Evolutionary conservation across 2,797 vertebrate species (phyloP), one percentile per base, ranked within the genome.

Genomic region (Poeciliopsis gracilis): DNA sequence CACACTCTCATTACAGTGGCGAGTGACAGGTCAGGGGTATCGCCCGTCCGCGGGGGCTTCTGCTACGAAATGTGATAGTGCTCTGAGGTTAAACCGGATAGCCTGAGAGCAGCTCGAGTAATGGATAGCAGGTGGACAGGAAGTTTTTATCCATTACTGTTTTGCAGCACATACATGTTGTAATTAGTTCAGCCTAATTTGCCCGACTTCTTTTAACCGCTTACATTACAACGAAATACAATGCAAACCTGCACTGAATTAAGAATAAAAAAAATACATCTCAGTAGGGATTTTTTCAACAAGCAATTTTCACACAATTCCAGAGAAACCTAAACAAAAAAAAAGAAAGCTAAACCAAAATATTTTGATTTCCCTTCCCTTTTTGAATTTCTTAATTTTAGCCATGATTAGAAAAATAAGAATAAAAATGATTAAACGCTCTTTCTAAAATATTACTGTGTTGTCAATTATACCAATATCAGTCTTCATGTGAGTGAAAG

Each of bases 11-110:
- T 78, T 86, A 86, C 77, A 70, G 77, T 84, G 89, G 84, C 77
- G 84, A 92, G 91, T 89, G 92, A 88, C 88, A 75, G 93, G 87
- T 90, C 91, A 90, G 84, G 63, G 89, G 88, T 90, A 91, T 92
- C 89, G 87, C 89, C 90, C 87, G 78, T 88, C 84, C 77, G 33
- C 83, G n/a, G 80, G 36, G 84, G 84, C 80, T 77, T 81, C 79
- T 51, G 86, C 76, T 80, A 83, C 79, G 87, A 86, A 90, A 90
- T 36, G 85, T 43, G 80, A 91, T 82, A 80, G 73, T 51, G 36
- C 73, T 81, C 70, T 7, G 79, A 83, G 46, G 71, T 77, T 81
- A 86, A 90, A 84, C 67, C 80, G 75, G 57, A 82, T 53, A 74
- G 75, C 76, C 81, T 11, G 43, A 51, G 70, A 82, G 80, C 77